Evolutionary conservation across 2,888 invertebrate species (phyloP), one percentile per base, ranked within the genome.

Genomic region (Eupithecia abbreviata): DNA sequence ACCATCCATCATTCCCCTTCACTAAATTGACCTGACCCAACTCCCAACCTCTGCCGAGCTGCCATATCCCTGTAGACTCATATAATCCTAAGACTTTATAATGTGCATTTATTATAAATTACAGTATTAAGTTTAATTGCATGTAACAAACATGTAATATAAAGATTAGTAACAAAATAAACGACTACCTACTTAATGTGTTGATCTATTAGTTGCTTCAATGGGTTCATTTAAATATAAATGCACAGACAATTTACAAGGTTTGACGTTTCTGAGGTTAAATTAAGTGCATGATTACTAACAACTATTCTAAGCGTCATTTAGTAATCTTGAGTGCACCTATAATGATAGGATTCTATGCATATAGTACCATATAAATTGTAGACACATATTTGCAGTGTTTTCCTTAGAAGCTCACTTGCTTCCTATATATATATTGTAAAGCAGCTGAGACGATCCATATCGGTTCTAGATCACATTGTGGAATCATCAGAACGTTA

Each of bases 361-460:
- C 62, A 62, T 62, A 1, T 62, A 79, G 74, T 1, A n/a, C 15
- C n/a, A 43, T 67, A 82, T 87, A 84, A 86, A 85, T 79, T 81
- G 76, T 75, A 80, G 69, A 75, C 85, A 84, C 85, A 88, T 87
- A 83, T 81, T 83, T 85, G 83, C 82, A 80, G 82, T 82, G 78
- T 81, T 82, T 81, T 79, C 82, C 76, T 85, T 84, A 74, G 68
- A 80, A 76, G 72, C 79, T 82, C 66, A 79, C 73, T 79, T 76
- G 45, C 68, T 81, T 78, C 77, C 76, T 89, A 89, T 89, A 90
- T 86, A 90, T 86, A 90, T 88, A 87, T 82, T 78, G 81, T 76
- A 69, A 75, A 65, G 62, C 69, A 71, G 72, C 77, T 49, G 42
- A 49, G 77, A 66, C 65, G 76, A 76, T 78, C 30, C 85, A 88